These are phyloP conservation scores for Hylaea fasciaria DNA, from an alignment of 2,888 invertebrate species.

Conservation along the genomic window DNA sequence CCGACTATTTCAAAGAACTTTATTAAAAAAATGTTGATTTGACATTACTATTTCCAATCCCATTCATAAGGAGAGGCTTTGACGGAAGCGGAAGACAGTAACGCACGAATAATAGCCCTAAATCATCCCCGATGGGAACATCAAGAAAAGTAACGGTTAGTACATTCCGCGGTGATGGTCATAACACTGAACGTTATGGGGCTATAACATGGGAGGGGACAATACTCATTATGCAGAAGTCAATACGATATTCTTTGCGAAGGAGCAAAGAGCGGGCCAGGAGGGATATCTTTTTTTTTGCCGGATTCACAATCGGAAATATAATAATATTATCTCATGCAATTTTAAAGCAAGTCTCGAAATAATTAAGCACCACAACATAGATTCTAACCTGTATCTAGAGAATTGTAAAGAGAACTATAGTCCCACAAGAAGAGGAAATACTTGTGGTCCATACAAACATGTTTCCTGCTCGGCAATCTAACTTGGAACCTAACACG, in stretches of 20 bases:
- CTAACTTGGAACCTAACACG: too few species aligned
- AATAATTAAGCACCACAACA: too few species aligned
- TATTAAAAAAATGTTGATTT: too few species aligned
- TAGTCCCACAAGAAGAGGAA: too few species aligned
- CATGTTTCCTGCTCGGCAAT: too few species aligned
- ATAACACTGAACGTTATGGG: conserved; percentile 24
- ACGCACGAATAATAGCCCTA: conserved; percentile 25
- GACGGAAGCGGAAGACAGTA: conserved; percentile 16
- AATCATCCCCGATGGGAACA: conserved; percentile 26
- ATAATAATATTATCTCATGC: too few species aligned
- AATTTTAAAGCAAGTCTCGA: background rate
- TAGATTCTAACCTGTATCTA: too few species aligned
- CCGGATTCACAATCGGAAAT: background rate
- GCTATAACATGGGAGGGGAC: conserved; percentile 18
- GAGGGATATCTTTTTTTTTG: background rate
- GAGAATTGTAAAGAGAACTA: too few species aligned
- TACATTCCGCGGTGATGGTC: conserved; percentile 17
- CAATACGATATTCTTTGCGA: conserved; percentile 1
- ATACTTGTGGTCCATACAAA: too few species aligned
- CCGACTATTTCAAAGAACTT: too few species aligned
- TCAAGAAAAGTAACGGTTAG: conserved; percentile 24
- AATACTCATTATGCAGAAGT: conserved; percentile 26
- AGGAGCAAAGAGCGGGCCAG: background rate
- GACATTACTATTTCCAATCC: too few species aligned
- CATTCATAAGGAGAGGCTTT: background rate